Base-by-base conservation (phyloP, 1,140 invertebrate species). In the Nomia melanderi region DNA sequence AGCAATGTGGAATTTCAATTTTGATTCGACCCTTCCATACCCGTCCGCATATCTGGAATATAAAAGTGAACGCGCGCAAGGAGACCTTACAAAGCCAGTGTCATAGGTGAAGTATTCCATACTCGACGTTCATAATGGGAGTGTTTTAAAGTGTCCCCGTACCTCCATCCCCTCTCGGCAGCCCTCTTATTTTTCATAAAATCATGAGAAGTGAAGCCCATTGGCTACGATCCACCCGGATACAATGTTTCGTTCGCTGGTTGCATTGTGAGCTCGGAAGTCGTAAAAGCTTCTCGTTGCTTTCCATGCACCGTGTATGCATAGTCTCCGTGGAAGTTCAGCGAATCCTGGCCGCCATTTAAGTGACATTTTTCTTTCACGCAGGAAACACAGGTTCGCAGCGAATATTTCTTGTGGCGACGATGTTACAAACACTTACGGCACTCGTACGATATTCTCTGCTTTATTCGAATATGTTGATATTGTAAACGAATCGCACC, bases 1-100 rank as follows among this genome's bases (percentile, higher is more conserved):
- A 0, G 12, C 5, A 53, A 36, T 5, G 59, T 36, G 59, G 59
- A 53, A 73, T 73, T 73, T 39, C 70, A 73, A 63, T 63, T 63
- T 73, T 27, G 47, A 53, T 62, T 63, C 23, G 29, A 4, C 25
- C n/a, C 31, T 20, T n/a, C n/a, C n/a, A n/a, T n/a, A 47, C 59
- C n/a, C 6, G 27, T 8, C 6, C 41, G 25, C 23, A 36, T 5
- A 20, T 39, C 4, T 14, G 12, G 14, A 1, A 1, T n/a, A n/a
- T 23, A 31, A 70, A 70, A 33, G 41, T 12, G 20, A 8, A 23
- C 9, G 14, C 17, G n/a, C 47, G 36, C 25, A 39, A 63, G 62
- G 63, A 53, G 44, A 53, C 31, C 31, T 53, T 62, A 14, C 3
- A 39, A 39, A 63, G 54, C 36, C n/a, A 7, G 54, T 17, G 20